A percentile compares a stretch with the other conserved stretches of the same genome.
phyloP scores from a whole-genome alignment of 2,797 vertebrate genomes.

The Pteropus rufus region DNA sequence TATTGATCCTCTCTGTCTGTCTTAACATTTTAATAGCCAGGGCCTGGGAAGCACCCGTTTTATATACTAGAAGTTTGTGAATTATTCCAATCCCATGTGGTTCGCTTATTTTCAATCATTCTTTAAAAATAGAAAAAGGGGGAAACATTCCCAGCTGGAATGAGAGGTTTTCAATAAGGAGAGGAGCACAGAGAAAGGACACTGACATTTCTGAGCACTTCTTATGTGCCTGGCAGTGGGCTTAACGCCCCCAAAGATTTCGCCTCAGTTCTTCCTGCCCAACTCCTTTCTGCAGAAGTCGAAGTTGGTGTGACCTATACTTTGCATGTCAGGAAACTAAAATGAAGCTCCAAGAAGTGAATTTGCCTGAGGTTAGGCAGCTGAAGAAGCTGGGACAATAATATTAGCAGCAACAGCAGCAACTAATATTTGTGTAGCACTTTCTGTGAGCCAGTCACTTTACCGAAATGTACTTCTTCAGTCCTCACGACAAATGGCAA shows the following conservation, averaged over 20 bases:
- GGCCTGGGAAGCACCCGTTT: not conserved
- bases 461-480: not conserved
- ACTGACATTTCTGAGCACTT: not conserved
- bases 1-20: not conserved
- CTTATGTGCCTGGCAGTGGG: not conserved
- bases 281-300: not conserved
- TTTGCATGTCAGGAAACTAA: not conserved
- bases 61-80: not conserved
- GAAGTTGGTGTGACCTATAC: not conserved
- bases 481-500: not conserved
- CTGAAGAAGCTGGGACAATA: not conserved
- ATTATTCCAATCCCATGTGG: not conserved
- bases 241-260: not conserved
- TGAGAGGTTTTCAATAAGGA: not conserved
- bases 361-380: not conserved
- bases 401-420: fast-evolving
- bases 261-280: not conserved
- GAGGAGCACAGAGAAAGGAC: not conserved
- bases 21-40: not conserved
- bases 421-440: fast-evolving
- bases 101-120: not conserved
- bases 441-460: not conserved
- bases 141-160: not conserved
- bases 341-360: not conserved
- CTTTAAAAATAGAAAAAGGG: not conserved